Percentiles rank a stretch among this genome's conserved stretches.
Evolutionary conservation across 37 sponge, comb jelly and placozoan species (phyloP).

Genomic region (Aphrocallistes beatrix): DNA sequence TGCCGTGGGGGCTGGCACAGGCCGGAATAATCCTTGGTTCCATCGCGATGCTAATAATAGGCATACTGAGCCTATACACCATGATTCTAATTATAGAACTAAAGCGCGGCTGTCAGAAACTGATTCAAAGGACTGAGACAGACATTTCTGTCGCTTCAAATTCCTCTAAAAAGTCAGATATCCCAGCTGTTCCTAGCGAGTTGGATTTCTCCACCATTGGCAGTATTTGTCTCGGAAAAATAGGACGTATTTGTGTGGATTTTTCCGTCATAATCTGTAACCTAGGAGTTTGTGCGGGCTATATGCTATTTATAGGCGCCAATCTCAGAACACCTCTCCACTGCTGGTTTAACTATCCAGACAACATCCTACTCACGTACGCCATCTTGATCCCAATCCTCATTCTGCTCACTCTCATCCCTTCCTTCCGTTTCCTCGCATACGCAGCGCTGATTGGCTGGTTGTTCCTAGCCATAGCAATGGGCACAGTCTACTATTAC

Average conservation of each 20-base stretch:
- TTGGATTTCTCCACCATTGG: conserved; percentile 51
- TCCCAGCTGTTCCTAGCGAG: too few relatives aligned
- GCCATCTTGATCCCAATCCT: conserved; percentile 59
- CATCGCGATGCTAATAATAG: conserved; percentile 44
- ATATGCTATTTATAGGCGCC: conserved; percentile 56
- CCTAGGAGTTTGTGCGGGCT: conserved; percentile 67
- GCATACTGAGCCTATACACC: conserved; percentile 55
- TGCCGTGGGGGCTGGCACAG: conserved; percentile 53
- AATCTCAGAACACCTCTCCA: conserved; percentile 26
- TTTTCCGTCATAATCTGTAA: conserved; percentile 57
- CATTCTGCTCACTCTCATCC: conserved; percentile 55
- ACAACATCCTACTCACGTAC: conserved; percentile 37
- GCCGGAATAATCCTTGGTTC: conserved; percentile 49
- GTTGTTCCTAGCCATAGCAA: conserved; percentile 64
- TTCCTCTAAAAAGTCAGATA: too few relatives aligned
- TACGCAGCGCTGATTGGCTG: conserved; percentile 59
- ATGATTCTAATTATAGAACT: conserved; percentile 62
- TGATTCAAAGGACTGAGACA: conserved; percentile 18
- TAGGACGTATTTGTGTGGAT: conserved; percentile 53
- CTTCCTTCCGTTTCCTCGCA: conserved; percentile 72
- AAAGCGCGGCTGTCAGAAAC: conserved; percentile 18
- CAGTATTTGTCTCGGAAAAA: conserved; percentile 22
- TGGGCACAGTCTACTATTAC: conserved; percentile 22
- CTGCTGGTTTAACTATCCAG: background rate
- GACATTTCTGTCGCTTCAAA: too few relatives aligned